phyloP scores from a whole-genome alignment of 2,113 vertebrate genomes.

The Grammomys surdaster region DNA sequence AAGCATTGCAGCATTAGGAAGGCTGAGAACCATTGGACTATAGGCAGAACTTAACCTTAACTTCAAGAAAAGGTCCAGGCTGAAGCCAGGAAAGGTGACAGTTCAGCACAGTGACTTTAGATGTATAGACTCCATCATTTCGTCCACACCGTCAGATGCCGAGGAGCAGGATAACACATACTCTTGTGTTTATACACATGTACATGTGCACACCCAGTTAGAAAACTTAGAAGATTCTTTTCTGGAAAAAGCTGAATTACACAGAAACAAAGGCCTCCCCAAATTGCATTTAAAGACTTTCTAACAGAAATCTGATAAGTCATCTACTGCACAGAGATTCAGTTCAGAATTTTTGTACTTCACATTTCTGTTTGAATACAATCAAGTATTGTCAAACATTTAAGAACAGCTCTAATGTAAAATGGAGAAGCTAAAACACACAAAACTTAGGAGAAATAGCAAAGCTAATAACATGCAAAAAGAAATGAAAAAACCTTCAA shows the following conservation, averaged over 20 bases:
- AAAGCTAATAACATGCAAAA: neutral
- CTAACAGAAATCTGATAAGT: neutral
- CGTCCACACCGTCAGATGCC: neutral
- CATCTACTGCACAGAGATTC: neutral
- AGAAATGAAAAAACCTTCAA: neutral
- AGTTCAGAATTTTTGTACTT: neutral
- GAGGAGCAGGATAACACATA: neutral
- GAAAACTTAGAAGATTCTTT: neutral
- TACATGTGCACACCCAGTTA: neutral
- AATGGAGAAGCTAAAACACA: conserved; percentile 23
- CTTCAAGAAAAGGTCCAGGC: rapidly evolving
- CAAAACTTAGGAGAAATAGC: neutral
- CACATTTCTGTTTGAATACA: conserved; percentile 3
- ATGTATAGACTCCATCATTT: neutral
- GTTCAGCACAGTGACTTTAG: neutral
- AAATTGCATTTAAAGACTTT: neutral
- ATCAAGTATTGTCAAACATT: neutral
- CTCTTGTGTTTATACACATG: no score
- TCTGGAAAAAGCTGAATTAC: neutral
- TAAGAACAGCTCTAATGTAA: neutral
- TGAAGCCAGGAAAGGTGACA: neutral
- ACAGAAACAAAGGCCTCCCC: neutral
- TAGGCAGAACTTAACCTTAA: no score
- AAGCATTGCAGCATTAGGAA: neutral
- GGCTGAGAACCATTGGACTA: neutral